Evolutionary conservation across 1,140 invertebrate genomes (phyloP).

Genomic region (Zophobas atratus): DNA sequence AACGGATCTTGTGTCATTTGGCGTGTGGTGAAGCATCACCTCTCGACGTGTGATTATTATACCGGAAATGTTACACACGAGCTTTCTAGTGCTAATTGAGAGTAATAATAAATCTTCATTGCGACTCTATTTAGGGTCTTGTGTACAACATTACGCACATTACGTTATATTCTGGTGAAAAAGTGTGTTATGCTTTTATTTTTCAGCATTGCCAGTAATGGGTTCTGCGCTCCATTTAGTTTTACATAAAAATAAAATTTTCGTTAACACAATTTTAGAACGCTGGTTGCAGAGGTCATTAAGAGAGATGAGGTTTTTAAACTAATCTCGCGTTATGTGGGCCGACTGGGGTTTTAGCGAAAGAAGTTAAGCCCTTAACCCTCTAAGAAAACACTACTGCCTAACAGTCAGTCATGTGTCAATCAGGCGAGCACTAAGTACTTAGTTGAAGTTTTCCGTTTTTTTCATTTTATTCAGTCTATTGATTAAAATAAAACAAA

Average conservation of each 20-base stretch:
- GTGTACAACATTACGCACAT: conserved; percentile 28
- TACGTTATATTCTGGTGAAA: conserved; percentile 4
- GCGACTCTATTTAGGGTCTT: conserved; percentile 1
- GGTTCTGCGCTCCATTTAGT: background rate
- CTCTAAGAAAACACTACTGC: no score
- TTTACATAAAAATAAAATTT: conserved; percentile 4
- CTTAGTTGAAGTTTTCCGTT: no score
- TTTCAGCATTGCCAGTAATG: background rate
- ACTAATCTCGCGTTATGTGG: background rate
- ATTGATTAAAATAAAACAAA: no score
- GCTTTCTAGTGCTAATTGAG: conserved; percentile 27
- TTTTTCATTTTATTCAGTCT: no score
- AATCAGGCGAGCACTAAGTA: no score
- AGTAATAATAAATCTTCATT: conserved; percentile 35
- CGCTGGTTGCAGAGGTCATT: background rate
- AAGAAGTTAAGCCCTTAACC: background rate
- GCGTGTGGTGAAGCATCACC: background rate
- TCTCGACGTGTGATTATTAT: background rate
- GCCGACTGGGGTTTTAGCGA: background rate
- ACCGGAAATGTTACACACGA: conserved; percentile 24
- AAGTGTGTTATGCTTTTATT: background rate
- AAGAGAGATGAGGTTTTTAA: background rate
- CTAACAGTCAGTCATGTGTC: no score
- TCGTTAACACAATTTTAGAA: background rate
- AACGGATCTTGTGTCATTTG: background rate